Conservation (phyloP, 2,888 invertebrate species). For the Trilocha varians region DNA sequence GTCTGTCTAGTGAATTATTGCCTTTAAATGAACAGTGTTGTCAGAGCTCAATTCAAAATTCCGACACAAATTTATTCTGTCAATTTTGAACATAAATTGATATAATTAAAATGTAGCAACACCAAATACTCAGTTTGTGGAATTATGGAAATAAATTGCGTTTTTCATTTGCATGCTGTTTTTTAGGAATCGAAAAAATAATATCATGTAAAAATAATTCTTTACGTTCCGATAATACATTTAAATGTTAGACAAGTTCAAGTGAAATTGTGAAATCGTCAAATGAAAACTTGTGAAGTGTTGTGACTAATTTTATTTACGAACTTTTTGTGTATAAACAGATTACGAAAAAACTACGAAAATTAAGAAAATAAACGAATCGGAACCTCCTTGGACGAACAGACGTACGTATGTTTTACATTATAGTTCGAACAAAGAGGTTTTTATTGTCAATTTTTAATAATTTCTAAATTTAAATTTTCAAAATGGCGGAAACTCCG, state of each 20-base stretch:
- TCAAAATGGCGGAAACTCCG: slow-evolving; percentile 54
- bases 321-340: not conserved
- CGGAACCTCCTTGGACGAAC: slow-evolving; percentile 2
- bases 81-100: too few relatives aligned
- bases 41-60: too few relatives aligned
- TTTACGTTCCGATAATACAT: too few relatives aligned
- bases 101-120: too few relatives aligned
- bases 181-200: too few relatives aligned
- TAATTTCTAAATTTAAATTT: slow-evolving; percentile 5
- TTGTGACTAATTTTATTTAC: not conserved
- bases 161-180: too few relatives aligned
- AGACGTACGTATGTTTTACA: slow-evolving; percentile 44
- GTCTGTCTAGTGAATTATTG: too few relatives aligned
- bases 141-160: too few relatives aligned
- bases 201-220: too few relatives aligned
- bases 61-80: too few relatives aligned
- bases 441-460: slow-evolving; percentile 3
- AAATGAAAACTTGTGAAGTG: not conserved
- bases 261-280: not conserved
- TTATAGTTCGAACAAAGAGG: not conserved
- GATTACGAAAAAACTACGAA: not conserved
- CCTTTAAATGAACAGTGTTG: too few relatives aligned
- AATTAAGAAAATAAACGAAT: slow-evolving; percentile 4
- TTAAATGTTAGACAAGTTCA: not conserved
- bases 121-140: too few relatives aligned